These are phyloP conservation scores for Ceyx margarethae DNA, from an alignment of 2,113 vertebrate genomes.

Conservation along the genomic window DNA sequence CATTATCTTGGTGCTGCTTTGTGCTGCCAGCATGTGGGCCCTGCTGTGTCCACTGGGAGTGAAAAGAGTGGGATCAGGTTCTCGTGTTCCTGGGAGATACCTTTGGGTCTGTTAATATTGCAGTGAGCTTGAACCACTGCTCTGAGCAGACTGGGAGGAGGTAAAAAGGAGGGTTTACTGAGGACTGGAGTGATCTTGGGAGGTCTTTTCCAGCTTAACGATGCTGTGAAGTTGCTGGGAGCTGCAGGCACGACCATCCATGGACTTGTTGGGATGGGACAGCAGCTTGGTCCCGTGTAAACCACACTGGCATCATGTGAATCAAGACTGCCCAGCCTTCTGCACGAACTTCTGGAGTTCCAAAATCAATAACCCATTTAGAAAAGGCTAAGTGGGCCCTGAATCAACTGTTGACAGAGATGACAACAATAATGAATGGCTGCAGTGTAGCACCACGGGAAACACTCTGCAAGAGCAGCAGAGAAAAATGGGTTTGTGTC, in stretches of 20 bases:
- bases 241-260: background rate
- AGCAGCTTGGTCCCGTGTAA: background rate
- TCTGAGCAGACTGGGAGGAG: background rate
- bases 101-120: background rate
- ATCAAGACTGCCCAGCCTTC: background rate
- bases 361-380: slow-evolving; percentile 40
- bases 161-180: background rate
- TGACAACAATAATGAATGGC: slow-evolving; percentile 19
- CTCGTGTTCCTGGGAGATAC: background rate
- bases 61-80: background rate
- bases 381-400: background rate
- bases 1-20: background rate
- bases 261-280: background rate
- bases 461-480: background rate
- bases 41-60: background rate
- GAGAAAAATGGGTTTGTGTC: slow-evolving; percentile 1
- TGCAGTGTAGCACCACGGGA: background rate
- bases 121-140: background rate
- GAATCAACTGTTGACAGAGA: background rate
- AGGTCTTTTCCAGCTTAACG: too few relatives aligned
- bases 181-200: background rate
- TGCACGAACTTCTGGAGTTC: slow-evolving; percentile 8
- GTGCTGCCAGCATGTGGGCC: background rate
- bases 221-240: background rate
- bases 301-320: background rate